These are phyloP conservation scores for Spinus olivaceus DNA, from an alignment of 2,797 vertebrate genomes.

Conservation along the genomic window DNA sequence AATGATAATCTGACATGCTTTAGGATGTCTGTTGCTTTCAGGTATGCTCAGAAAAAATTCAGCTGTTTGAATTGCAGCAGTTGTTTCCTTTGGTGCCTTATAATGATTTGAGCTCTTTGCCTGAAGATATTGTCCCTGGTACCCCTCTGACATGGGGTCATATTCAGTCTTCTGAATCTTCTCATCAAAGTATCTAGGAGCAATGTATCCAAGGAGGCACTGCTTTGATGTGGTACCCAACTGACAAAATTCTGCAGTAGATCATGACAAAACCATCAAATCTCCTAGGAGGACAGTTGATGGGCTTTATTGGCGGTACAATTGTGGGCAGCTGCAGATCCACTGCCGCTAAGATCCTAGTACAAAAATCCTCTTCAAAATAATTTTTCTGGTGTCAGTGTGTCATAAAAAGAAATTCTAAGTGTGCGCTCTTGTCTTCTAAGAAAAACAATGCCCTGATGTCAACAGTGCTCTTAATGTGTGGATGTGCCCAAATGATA, in stretches of 20 bases:
- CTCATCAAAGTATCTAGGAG: background rate
- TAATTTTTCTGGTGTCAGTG: background rate
- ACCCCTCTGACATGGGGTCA: background rate
- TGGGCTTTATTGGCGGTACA: background rate
- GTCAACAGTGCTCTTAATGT: background rate
- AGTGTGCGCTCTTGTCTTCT: background rate
- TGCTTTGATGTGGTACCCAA: background rate
- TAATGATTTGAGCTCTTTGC: background rate
- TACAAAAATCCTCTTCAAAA: background rate
- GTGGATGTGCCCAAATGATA: background rate
- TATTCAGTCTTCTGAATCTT: background rate
- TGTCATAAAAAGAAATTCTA: background rate
- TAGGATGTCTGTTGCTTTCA: background rate
- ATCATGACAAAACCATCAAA: background rate
- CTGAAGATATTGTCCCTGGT: background rate
- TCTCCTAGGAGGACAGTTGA: background rate
- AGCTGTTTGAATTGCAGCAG: background rate
- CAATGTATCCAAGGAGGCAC: background rate
- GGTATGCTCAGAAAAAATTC: background rate
- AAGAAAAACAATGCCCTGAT: background rate
- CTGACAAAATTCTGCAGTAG: background rate
- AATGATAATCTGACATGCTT: background rate
- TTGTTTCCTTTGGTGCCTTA: background rate
- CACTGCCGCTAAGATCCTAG: background rate
- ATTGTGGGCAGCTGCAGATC: background rate